A percentile compares a stretch with the other conserved stretches of the same genome.
Conservation (phyloP, 2,113 vertebrate species). For the Columba livia region DNA sequence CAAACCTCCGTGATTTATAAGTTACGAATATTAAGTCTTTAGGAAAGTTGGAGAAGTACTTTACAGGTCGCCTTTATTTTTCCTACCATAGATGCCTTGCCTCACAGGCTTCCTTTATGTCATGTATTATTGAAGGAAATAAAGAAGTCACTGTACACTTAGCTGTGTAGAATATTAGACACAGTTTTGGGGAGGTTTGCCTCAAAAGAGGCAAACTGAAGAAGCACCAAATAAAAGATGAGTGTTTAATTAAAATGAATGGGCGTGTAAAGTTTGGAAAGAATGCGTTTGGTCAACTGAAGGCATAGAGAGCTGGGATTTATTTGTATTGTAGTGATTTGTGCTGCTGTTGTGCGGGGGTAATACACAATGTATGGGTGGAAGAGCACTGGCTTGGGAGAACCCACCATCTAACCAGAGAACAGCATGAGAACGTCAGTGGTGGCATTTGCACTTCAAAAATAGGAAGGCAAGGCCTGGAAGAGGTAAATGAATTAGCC, state of each 20-base stretch:
- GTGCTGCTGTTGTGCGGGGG: fast-evolving
- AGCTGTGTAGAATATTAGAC: not conserved
- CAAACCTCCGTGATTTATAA: slow-evolving; percentile 29
- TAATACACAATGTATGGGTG: too few species aligned
- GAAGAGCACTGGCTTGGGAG: not conserved
- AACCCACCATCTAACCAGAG: not conserved
- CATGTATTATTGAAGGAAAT: slow-evolving; percentile 47
- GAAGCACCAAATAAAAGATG: not conserved
- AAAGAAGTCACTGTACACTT: slow-evolving; percentile 39
- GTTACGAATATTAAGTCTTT: slow-evolving; percentile 51
- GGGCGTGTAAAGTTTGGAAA: not conserved
- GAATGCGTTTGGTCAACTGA: not conserved
- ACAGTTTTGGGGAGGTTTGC: not conserved
- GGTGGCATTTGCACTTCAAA: not conserved
- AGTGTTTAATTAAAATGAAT: not conserved
- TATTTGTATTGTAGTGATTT: not conserved
- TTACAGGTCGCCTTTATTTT: slow-evolving; percentile 67
- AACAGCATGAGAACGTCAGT: not conserved
- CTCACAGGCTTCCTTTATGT: slow-evolving; percentile 62
- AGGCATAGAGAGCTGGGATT: not conserved
- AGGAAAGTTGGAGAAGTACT: slow-evolving; percentile 62
- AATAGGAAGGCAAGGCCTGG: not conserved
- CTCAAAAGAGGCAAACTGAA: not conserved
- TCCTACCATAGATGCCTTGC: slow-evolving; percentile 55
- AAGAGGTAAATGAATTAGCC: not conserved